Conservation (phyloP, 2,113 vertebrate genomes). For the Ammodytes dubius region DNA sequence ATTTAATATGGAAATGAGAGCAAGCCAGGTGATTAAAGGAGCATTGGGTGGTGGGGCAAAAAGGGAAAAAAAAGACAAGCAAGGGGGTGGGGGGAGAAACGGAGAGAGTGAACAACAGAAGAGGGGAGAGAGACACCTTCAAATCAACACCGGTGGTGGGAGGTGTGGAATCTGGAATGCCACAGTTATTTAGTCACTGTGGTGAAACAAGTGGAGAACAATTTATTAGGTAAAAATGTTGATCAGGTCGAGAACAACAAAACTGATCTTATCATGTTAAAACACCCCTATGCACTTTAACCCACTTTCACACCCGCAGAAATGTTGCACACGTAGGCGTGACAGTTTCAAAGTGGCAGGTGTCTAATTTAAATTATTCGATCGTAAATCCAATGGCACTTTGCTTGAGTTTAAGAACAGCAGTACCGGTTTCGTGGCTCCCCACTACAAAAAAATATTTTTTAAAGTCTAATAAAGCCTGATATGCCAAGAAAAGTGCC, state of each 20-base stretch:
- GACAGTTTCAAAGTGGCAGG: constrained; percentile 46
- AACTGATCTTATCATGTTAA: constrained; percentile 6
- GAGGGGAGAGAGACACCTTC: constrained; percentile 83
- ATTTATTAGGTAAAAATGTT: too few relatives aligned
- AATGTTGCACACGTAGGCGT: constrained; percentile 35
- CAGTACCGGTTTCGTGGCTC: constrained; percentile 30
- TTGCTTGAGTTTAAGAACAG: constrained; percentile 17
- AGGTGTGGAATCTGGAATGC: constrained; percentile 37
- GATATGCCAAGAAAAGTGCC: constrained; percentile 24
- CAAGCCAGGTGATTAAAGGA: constrained; percentile 99
- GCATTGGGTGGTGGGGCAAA: constrained; percentile 83
- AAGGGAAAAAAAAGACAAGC: constrained; percentile 88
- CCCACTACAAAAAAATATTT: background rate
- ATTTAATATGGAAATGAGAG: constrained; percentile 99
- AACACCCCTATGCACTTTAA: background rate
- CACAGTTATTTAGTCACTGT: constrained; percentile 31
- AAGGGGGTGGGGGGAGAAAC: constrained; percentile 65
- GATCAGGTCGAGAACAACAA: constrained; percentile 13
- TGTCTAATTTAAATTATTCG: constrained; percentile 40
- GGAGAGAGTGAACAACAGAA: constrained; percentile 73
- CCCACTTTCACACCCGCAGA: constrained; percentile 34
- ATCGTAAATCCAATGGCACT: constrained; percentile 19
- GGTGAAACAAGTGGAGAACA: constrained; percentile 17
- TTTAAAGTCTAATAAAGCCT: background rate
- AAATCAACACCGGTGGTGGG: constrained; percentile 42